Evolutionary conservation across 2,113 vertebrate genomes (phyloP), one percentile per base, ranked within the genome.

Genomic region (Lethenteron camtschaticum): DNA sequence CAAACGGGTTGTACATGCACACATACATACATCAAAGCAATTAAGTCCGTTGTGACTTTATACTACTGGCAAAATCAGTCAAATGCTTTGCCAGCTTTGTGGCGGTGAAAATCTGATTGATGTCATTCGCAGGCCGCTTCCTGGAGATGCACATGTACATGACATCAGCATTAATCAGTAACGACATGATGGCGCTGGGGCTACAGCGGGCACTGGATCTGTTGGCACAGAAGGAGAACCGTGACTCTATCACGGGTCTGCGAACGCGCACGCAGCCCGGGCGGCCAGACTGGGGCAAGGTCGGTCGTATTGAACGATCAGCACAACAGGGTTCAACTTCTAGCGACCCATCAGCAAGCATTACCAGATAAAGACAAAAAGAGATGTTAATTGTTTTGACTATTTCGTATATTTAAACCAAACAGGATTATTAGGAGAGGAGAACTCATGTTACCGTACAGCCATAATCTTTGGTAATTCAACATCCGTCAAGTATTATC

Each of bases 61-160:
- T 41, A 41, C 41, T 7, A 41, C 41, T 41, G 41, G 41, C 41
- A 41, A 41, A 41, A 41, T 41, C 41, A 41, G 5, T 41, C 1
- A 41, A 41, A 41, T 41, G 41, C 41, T 41, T 41, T 41, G 41
- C 41, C 41, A 41, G 41, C 41, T 41, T 41, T 41, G 41, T 41
- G 41, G 41, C 41, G 41, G 41, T 41, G 41, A 41, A 41, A 41
- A 41, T 41, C 41, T 41, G 41, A 41, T 41, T 41, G 41, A 41
- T 41, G 5, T 41, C 41, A 41, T 5, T 41, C 41, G 41, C 75
- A 90, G 87, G 81, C 14, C 72, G 74, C 2, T 91, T 95, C 76
- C 71, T 92, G 77, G 89, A 95, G 79, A 83, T 91, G 84, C 86
- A 89, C 71, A 81, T 90, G 83, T 90, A 86, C 77, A 82, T 89